These are phyloP conservation scores for Chloroclystis v-ata DNA, from an alignment of 2,888 invertebrate species.

Conservation along the genomic window DNA sequence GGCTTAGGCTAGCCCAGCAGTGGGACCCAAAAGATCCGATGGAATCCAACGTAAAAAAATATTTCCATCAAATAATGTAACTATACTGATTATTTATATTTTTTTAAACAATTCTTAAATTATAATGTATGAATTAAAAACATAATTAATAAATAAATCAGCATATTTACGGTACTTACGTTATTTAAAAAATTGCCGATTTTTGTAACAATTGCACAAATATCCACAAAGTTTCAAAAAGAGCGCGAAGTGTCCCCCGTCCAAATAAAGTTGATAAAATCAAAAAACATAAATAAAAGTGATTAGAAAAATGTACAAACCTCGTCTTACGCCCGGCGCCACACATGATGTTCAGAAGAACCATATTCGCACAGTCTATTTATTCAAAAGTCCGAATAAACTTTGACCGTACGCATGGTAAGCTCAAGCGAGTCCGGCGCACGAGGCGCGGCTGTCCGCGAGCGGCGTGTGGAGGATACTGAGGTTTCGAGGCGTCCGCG, in stretches of 20 bases:
- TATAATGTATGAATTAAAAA: too few species aligned
- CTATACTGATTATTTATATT: too few species aligned
- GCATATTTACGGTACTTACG: too few species aligned
- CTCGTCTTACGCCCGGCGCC: slow-evolving; percentile 33
- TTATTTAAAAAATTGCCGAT: too few species aligned
- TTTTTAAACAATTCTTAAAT: too few species aligned
- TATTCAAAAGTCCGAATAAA: slow-evolving; percentile 45
- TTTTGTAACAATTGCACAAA: too few species aligned
- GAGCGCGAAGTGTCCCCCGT: neutral
- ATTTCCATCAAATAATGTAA: too few species aligned
- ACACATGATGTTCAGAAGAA: slow-evolving; percentile 29
- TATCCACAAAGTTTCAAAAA: too few species aligned
- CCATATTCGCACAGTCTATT: slow-evolving; percentile 45
- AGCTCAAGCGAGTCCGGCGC: slow-evolving; percentile 32
- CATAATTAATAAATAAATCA: too few species aligned
- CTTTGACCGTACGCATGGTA: slow-evolving; percentile 57
- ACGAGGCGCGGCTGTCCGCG: slow-evolving; percentile 27
- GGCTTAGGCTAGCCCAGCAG: too few species aligned
- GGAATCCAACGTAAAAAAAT: too few species aligned
- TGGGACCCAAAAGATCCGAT: neutral
- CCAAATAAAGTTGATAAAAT: slow-evolving; percentile 29
- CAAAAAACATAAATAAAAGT: slow-evolving; percentile 7
- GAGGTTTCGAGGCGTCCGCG: slow-evolving; percentile 19
- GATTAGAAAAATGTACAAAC: slow-evolving; percentile 36
- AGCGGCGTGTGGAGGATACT: slow-evolving; percentile 40